Conservation (phyloP, 2,888 invertebrate species). For the Tipula confusa region DNA sequence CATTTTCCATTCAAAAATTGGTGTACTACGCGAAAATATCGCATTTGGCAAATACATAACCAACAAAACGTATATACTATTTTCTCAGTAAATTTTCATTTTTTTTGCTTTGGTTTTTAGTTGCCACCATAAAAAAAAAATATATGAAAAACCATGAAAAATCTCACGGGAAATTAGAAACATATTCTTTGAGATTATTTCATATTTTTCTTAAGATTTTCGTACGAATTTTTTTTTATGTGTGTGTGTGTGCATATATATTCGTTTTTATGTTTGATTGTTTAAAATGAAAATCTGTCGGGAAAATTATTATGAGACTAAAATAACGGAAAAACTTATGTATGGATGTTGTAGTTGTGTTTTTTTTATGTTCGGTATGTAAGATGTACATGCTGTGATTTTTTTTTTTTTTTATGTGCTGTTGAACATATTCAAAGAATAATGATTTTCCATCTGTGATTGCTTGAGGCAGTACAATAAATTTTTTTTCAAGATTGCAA, state of each 20-base stretch:
- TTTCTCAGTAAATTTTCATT: not conserved
- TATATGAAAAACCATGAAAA: not conserved
- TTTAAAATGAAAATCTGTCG: conserved; percentile 25
- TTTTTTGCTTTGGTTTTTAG: too few species aligned
- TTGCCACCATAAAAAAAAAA: not conserved
- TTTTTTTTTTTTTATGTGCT: not conserved
- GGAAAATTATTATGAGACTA: conserved; percentile 25
- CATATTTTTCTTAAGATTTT: conserved; percentile 13
- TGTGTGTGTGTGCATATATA: not conserved
- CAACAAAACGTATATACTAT: not conserved
- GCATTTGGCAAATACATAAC: not conserved
- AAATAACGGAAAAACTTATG: conserved; percentile 25
- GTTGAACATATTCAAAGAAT: not conserved
- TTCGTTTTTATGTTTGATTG: not conserved
- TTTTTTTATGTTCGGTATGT: not conserved
- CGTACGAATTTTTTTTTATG: not conserved
- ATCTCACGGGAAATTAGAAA: conserved; percentile 25
- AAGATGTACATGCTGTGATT: not conserved
- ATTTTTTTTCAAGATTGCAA: not conserved
- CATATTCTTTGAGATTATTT: conserved; percentile 15
- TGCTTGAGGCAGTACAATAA: not conserved
- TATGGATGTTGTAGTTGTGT: not conserved
- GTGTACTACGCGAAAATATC: not conserved
- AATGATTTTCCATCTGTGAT: conserved; percentile 12
- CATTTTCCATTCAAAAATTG: not conserved